A percentile compares a stretch with the other conserved stretches of the same genome.
Conservation (phyloP, 2,888 invertebrate genomes). For the Epinotia ramella region DNA sequence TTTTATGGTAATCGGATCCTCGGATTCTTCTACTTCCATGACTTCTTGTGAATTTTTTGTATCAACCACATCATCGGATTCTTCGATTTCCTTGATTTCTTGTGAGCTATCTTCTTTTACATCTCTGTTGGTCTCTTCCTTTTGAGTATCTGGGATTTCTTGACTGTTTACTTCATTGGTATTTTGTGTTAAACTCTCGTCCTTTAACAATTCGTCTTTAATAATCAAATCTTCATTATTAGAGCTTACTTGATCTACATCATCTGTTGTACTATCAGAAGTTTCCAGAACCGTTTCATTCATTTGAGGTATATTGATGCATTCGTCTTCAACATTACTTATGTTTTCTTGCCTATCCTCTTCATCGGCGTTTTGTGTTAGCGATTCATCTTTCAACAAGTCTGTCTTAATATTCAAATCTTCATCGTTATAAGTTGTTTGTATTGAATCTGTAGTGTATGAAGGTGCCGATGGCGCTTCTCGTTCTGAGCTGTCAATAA, state of each 20-base stretch:
- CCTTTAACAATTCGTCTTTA: slow-evolving; percentile 4
- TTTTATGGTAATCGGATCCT: neutral
- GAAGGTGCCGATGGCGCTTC: neutral
- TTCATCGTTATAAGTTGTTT: neutral
- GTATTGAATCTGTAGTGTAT: neutral
- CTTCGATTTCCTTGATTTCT: neutral
- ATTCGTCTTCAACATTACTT: neutral
- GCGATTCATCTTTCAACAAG: neutral
- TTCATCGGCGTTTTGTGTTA: neutral
- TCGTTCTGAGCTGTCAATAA: neutral
- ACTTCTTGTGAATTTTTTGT: neutral
- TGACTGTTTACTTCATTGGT: neutral
- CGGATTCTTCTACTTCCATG: neutral
- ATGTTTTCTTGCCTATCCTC: neutral
- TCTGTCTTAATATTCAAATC: slow-evolving; percentile 1
- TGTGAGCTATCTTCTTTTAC: neutral
- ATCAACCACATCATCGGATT: neutral
- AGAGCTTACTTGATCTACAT: neutral
- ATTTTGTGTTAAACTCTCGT: slow-evolving; percentile 7
- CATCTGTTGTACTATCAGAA: neutral
- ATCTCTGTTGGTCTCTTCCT: neutral
- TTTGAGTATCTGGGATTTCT: neutral
- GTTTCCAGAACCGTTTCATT: neutral
- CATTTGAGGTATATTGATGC: neutral
- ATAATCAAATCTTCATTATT: neutral